A percentile compares a stretch with the other conserved stretches of the same genome.
Evolutionary conservation across 2,797 vertebrate species (phyloP).

Genomic region (Rhabdophis nuchalis): DNA sequence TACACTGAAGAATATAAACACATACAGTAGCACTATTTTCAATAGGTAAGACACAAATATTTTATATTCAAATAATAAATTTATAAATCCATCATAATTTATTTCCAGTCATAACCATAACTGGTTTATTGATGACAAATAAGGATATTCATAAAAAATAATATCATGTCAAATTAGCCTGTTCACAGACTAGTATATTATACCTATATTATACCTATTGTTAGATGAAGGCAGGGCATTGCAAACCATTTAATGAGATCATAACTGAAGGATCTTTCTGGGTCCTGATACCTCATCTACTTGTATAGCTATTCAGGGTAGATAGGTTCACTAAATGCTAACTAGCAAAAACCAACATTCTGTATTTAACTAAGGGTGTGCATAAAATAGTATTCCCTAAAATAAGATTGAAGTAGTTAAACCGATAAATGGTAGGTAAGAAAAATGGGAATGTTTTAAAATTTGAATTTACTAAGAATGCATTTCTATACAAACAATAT

Average conservation of each 20-base stretch:
- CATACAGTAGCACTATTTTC: neutral
- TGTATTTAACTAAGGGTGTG: neutral
- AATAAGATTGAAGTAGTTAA: neutral
- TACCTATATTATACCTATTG: neutral
- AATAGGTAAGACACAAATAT: neutral
- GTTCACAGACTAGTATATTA: neutral
- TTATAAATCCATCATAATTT: neutral
- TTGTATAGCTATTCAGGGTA: neutral
- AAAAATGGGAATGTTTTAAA: neutral
- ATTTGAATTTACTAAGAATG: neutral
- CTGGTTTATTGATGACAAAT: neutral
- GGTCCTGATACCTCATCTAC: neutral
- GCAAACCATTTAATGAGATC: neutral
- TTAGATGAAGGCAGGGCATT: neutral
- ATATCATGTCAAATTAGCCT: neutral
- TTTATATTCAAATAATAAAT: neutral
- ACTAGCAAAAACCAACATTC: neutral
- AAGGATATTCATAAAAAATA: neutral
- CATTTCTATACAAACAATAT: neutral
- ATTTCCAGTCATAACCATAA: neutral
- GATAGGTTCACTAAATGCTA: neutral
- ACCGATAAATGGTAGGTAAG: neutral
- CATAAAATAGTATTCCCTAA: neutral
- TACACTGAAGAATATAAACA: neutral
- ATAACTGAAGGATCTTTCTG: neutral